These are phyloP conservation scores for Drosophila mettleri DNA, from an alignment of 2,888 invertebrate species.

Conservation along the genomic window DNA sequence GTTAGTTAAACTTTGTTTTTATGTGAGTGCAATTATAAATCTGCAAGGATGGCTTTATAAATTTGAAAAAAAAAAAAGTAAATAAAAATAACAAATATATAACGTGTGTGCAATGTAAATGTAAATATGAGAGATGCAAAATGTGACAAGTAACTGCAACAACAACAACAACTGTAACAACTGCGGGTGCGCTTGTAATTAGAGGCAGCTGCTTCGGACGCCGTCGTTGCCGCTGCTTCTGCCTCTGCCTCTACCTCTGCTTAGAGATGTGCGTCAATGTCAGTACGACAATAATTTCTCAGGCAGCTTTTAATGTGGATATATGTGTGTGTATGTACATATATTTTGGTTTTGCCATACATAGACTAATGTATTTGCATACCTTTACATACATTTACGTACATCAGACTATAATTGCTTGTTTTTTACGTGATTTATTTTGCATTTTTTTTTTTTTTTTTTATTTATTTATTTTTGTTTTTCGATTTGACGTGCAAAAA, in stretches of 20 bases:
- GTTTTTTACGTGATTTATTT: conserved; percentile 37
- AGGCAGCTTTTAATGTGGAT: conserved; percentile 48
- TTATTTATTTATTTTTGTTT: conserved; percentile 20
- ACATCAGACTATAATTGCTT: conserved; percentile 52
- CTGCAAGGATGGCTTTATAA: conserved; percentile 23
- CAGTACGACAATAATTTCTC: conserved; percentile 74
- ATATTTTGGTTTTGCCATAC: conserved; percentile 39
- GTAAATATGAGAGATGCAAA: conserved; percentile 65
- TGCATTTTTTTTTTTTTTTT: conserved; percentile 21
- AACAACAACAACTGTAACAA: conserved; percentile 36
- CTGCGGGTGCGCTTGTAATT: conserved; percentile 65
- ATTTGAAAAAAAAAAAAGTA: conserved; percentile 12
- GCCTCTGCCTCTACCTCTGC: conserved; percentile 6
- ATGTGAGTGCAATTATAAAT: background rate
- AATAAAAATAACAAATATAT: background rate
- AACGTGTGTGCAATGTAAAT: conserved; percentile 44
- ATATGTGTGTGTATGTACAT: background rate
- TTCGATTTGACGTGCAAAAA: conserved; percentile 57
- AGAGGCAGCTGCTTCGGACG: conserved; percentile 46
- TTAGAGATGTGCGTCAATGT: conserved; percentile 65
- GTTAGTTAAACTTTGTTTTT: background rate
- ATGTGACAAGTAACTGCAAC: conserved; percentile 73
- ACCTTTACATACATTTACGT: conserved; percentile 8
- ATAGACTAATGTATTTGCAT: conserved; percentile 5
- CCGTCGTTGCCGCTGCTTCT: conserved; percentile 11